Base-by-base conservation (phyloP, 2,888 invertebrate genomes). In the Rosalia funebris region DNA sequence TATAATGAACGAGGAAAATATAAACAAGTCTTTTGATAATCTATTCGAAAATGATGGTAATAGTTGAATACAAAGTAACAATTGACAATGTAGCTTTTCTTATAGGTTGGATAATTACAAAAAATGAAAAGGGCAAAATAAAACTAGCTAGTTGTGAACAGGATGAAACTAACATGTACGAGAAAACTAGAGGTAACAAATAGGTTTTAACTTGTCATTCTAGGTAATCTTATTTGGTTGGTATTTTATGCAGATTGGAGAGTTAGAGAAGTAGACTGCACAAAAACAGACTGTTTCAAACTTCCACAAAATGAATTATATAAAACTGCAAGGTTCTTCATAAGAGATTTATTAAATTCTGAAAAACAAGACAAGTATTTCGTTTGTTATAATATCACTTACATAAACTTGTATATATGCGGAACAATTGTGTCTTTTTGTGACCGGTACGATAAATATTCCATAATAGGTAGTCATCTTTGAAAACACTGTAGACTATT, bases 191-290 rank as follows among this genome's bases (percentile, higher is more conserved):
- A 55, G 61, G 64, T 61, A 44, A 46, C 12, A n/a, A n/a, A n/a
- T n/a, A n/a, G n/a, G n/a, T n/a, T n/a, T n/a, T n/a, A n/a, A n/a
- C n/a, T n/a, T n/a, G n/a, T n/a, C n/a, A n/a, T n/a, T n/a, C n/a
- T n/a, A n/a, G n/a, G n/a, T n/a, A n/a, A n/a, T n/a, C n/a, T n/a
- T n/a, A n/a, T n/a, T n/a, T n/a, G n/a, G n/a, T n/a, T n/a, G n/a
- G n/a, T n/a, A n/a, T n/a, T n/a, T n/a, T n/a, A n/a, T 57, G 7
- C 41, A 63, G 63, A 63, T n/a, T 63, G 63, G 63, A n/a, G 54
- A 17, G 53, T 58, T 19, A 16, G 37, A 2, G 32, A 17, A 7
- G 45, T 20, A 37, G 45, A 58, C 25, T 16, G 55, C 16, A 56
- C 44, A 19, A 56, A 48, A 41, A 42, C 36, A 16, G 48, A 36